Percentiles rank a stretch among this genome's conserved stretches.
Evolutionary conservation across 2,888 invertebrate species (phyloP).

Genomic region (Helicoverpa assulta): DNA sequence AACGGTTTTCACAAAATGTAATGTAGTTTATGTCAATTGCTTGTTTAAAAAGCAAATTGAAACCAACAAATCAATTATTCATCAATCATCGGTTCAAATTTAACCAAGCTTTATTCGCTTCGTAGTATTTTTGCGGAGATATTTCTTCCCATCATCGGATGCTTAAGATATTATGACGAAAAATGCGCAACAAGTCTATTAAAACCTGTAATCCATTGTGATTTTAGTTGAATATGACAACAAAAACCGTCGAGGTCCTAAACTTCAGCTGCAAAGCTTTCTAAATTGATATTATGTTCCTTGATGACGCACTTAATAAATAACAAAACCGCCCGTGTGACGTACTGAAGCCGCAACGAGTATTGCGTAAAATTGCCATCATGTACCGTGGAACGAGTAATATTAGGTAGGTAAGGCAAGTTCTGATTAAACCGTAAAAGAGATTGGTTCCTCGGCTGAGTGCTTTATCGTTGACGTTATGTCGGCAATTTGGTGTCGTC

Average conservation of each 20-base stretch:
- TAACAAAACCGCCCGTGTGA: constrained; percentile 61
- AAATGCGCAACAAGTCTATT: neutral
- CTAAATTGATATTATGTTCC: constrained; percentile 19
- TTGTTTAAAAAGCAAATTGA: too few relatives aligned
- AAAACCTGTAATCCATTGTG: neutral
- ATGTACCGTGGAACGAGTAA: constrained; percentile 67
- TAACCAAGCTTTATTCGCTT: too few relatives aligned
- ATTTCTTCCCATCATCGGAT: neutral
- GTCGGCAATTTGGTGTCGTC: constrained; percentile 82
- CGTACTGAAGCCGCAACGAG: constrained; percentile 57
- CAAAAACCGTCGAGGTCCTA: neutral
- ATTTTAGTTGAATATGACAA: too few relatives aligned
- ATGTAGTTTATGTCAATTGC: too few relatives aligned
- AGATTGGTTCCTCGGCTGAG: constrained; percentile 86
- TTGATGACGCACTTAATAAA: constrained; percentile 38
- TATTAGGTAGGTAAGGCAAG: constrained; percentile 78
- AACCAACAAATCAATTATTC: too few relatives aligned
- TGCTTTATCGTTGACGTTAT: constrained; percentile 86
- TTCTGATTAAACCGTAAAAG: constrained; percentile 89
- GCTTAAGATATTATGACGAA: neutral
- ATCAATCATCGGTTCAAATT: too few relatives aligned
- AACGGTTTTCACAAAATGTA: too few relatives aligned
- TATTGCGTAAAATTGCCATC: constrained; percentile 74
- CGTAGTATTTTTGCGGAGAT: too few relatives aligned
- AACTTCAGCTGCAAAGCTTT: constrained; percentile 6